Evolutionary conservation across 2,113 vertebrate species (phyloP), one percentile per base, ranked within the genome.

Genomic region (Motacilla alba): DNA sequence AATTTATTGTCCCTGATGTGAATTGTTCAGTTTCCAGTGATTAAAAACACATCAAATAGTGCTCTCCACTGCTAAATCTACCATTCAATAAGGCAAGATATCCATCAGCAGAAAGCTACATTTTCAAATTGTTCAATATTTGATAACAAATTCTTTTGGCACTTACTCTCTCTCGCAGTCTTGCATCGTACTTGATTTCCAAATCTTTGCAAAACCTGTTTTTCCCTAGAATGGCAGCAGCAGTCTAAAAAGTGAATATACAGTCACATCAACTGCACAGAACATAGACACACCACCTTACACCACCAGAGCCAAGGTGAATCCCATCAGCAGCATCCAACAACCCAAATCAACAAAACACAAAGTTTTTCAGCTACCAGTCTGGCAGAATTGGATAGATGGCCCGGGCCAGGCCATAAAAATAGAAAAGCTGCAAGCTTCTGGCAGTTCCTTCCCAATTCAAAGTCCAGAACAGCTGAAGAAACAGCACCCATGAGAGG

Each of bases 141-240:
- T 72, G 72, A 13, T 35, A 91, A 35, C 31, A 39, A 68, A 85
- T 18, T 73, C 46, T 81, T 90, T 21, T 15, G 13, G 43, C 43
- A 97, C 98, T 98, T 93, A 99, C 99, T 97, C 99, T 98, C 95
- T 99, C 99, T 93, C 99, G 98, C 87, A 99, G 99, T 96, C 99
- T 98, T 39, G 98, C 95, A 82, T 99, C 99, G 69, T 97, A 97
- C 41, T 97, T 95, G 89, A 99, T 98, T 92, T 98, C 97, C 83
- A 97, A 81, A 58, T 97, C 98, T 94, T 97, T 98, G 87, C 98
- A 98, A 93, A 98, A 98, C 64, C 95, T 95, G 89, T 97, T 99
- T 94, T 98, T 98, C 87, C 93, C 98, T 96, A 99, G 91, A 97
- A 99, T 99, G 27, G 97, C 96, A 77, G 98, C 98, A 81, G 99